Evolutionary conservation across 2,797 vertebrate species (phyloP), one percentile per base, ranked within the genome.

Genomic region (Melopsittacus undulatus): DNA sequence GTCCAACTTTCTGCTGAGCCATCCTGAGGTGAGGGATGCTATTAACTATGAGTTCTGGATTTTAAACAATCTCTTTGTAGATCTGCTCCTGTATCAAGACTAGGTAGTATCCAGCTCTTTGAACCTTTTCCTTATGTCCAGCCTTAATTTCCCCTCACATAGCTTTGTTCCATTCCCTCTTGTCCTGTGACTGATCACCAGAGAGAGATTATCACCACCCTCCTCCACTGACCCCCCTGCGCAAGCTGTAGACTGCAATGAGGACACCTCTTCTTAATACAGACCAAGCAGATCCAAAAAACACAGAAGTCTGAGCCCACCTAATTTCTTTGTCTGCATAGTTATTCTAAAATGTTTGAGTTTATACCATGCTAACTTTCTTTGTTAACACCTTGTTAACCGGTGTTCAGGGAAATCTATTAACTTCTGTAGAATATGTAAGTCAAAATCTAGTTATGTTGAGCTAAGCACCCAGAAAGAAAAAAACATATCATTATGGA

Each of bases 201-300:
- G 27, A 30, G 9, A 52, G 16, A 59, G 17, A 67, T n/a, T 43
- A 49, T 7, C 13, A 57, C 4, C 9, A 40, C 5, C 5, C 15
- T 8, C 5, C 12, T 67, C 15, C 2, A 2, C 32, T 54, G 23
- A 6, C 1, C 4, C 2, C 10, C 10, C 16, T 32, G 27, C 34
- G 20, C 24, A 69, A 13, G 9, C 0, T 56, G 21, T 24, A 63
- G 29, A 7, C 8, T 30, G 16, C 1, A 2, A 30, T 57, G 14
- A 43, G 23, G 20, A 32, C 7, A 4, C 2, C 4, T 0, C 0
- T 26, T 34, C 18, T 59, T 52, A 49, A 4, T n/a, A 32, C 2
- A 64, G 27, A 38, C 6, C 23, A 46, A 13, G 9, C 1, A 61
- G 30, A 66, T 18, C 19, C 43, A 49, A 42, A 74, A 23, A 73